Evolutionary conservation across 2,113 vertebrate species (phyloP).

Genomic region (Planiliza haematocheilus): DNA sequence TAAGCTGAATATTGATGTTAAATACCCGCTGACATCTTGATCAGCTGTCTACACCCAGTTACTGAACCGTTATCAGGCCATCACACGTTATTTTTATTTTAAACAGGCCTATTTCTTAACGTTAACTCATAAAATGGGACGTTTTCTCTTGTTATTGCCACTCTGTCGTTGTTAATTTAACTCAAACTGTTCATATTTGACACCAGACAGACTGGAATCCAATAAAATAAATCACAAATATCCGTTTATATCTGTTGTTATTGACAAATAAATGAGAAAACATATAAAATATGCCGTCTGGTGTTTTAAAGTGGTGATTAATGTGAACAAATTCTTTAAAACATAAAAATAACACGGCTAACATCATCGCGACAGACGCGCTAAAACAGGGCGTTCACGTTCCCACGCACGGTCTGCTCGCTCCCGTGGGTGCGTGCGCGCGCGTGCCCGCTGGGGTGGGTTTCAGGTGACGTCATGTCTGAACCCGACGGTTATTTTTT

Average conservation of each 20-base stretch:
- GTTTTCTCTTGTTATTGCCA: no score
- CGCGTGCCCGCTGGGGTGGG: constrained; percentile 63
- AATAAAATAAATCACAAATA: no score
- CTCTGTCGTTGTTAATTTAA: no score
- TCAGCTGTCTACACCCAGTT: neutral
- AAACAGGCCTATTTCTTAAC: neutral
- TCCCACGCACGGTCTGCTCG: constrained; percentile 32
- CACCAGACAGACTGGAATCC: no score
- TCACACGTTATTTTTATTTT: neutral
- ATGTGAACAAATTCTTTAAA: no score
- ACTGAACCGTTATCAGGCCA: neutral
- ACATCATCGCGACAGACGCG: neutral
- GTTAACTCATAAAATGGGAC: neutral
- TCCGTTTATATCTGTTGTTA: no score
- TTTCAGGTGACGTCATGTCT: constrained; percentile 81
- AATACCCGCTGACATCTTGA: neutral
- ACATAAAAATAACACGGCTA: no score
- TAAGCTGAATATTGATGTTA: fast-evolving
- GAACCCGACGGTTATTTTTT: neutral
- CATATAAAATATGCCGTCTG: no score
- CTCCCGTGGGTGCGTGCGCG: constrained; percentile 20
- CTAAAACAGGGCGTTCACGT: constrained; percentile 30
- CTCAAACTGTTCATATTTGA: no score
- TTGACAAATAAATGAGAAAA: no score
- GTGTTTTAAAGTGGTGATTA: no score